Evolutionary conservation across 2,113 vertebrate genomes (phyloP), one percentile per base, ranked within the genome.

Genomic region (Stegastes partitus): DNA sequence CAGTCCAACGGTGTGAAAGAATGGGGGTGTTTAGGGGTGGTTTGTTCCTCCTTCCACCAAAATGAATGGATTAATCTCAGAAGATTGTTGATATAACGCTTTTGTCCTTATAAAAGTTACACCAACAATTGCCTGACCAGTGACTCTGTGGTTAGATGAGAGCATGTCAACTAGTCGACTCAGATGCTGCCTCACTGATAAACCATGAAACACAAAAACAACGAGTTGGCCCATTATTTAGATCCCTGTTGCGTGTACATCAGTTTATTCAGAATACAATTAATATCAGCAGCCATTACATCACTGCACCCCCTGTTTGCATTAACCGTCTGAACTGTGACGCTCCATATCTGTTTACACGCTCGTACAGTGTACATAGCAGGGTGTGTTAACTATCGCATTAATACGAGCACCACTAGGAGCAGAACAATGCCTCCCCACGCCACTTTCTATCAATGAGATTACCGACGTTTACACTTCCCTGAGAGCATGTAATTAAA

Each of bases 401-500:
- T 22, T 66, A 15, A 78, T 44, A 53, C 31, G 22, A 67, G 44
- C 23, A 12, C 25, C 37, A 56, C 56, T 56, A 37, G 39, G 5
- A 45, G 22, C 49, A 23, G 50, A 15, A 78, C 19, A 51, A 54
- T 53, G 31, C 31, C 34, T 59, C 25, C 21, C 58, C 12, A 2
- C 6, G 2, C 47, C 2, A 19, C 19, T 19, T 14, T 55, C 64
- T 56, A 31, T 74, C 51, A 74, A 31, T 65, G 25, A 55, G 28
- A 45, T 44, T 4, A 34, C 18, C 11, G 37, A 19, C 5, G 68
- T 69, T 49, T 50, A 44, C n/a, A 21, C 51, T 14, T 6, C 21
- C 1, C 3, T 37, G 3, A 18, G 28, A 69, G 51, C 39, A 5
- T 58, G 39, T 68, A 69, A 81, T 87, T 59, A 26, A 19, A 74